Evolutionary conservation across 2,888 invertebrate species (phyloP), one percentile per base, ranked within the genome.

Genomic region (Dendrolimus pini): DNA sequence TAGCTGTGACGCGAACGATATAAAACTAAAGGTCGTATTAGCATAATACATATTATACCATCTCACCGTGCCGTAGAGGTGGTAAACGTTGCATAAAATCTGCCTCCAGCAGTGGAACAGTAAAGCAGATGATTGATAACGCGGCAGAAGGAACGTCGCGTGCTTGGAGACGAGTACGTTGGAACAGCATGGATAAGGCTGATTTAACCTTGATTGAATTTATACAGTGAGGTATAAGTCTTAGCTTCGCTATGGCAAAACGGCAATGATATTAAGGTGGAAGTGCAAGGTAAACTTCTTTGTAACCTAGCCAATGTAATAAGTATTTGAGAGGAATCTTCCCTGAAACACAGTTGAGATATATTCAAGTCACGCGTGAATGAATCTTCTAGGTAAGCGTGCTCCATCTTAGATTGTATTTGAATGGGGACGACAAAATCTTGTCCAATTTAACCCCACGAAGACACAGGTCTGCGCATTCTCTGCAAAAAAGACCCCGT

Each of bases 71-170:
- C 30, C 30, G 62, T 58, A 62, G 55, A 66, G 61, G 64, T 60
- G 60, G 62, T 63, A 67, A 72, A 65, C 65, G 74, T 86, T 85
- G 80, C 84, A 82, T 83, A 82, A 83, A 85, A 72, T 73, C 70
- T 60, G 69, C 72, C 77, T 70, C 62, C 62, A 75, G 75, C 77
- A 63, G 63, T 69, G 65, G 71, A 77, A 78, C 77, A 78, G 78
- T 86, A 82, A 85, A 82, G 77, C 80, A 77, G 72, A 80, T 87
- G 85, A 89, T 86, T 86, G 85, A 88, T 87, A 86, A 82, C 74
- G 78, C 82, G 81, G 80, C 73, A 81, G 78, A 79, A 71, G 70
- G 67, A 70, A 62, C 68, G 80, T 80, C 78, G 78, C 77, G 78
- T 74, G 75, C 75, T 65, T 59, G 57, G 75, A 71, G 85, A 83